These are phyloP conservation scores for Ceyx melanurus DNA, from an alignment of 2,113 vertebrate species.

Conservation along the genomic window DNA sequence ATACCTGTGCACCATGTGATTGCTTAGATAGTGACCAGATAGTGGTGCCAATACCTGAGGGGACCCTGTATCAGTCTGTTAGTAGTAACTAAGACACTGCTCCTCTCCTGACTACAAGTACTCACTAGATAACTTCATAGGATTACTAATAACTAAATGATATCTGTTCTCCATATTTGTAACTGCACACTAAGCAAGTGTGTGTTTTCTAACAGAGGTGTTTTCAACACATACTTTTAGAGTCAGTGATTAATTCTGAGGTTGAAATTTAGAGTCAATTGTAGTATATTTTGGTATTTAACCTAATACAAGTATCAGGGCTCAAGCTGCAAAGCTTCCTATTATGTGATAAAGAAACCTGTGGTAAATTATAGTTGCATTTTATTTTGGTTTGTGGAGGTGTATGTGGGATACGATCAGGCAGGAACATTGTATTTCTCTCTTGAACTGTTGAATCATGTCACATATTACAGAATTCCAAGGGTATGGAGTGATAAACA, in stretches of 20 bases:
- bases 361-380: neutral
- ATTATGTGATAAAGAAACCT: neutral
- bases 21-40: neutral
- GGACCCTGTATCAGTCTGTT: neutral
- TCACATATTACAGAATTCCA: neutral
- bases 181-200: neutral
- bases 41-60: neutral
- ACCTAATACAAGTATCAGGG: neutral
- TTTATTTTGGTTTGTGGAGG: neutral
- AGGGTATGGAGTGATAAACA: neutral
- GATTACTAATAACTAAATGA: neutral
- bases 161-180: neutral
- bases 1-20: neutral
- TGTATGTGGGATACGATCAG: neutral
- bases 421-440: rapidly evolving
- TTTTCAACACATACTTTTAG: neutral
- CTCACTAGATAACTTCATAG: neutral
- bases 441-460: neutral
- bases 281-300: neutral
- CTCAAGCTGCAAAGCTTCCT: neutral
- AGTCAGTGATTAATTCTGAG: neutral
- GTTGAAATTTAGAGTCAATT: neutral
- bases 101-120: neutral
- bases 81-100: neutral
- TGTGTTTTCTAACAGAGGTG: neutral